phyloP scores from a whole-genome alignment of 2,797 vertebrate genomes.

The Darevskia nairensis region DNA sequence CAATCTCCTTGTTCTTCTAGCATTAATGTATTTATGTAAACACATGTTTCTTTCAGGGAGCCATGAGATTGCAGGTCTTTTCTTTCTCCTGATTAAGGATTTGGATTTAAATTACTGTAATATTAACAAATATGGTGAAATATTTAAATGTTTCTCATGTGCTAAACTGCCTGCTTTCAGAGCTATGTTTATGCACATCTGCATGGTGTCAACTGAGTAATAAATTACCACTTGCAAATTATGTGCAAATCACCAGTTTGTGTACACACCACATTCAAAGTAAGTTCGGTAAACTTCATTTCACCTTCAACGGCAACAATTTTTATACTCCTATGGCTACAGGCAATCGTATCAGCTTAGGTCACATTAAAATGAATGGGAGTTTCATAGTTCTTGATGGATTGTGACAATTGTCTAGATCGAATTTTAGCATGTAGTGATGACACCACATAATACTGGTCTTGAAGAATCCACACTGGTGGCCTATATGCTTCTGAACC shows the following conservation, averaged over 20 bases:
- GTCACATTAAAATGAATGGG: not conserved
- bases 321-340: conserved; percentile 49
- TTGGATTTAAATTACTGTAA: conserved; percentile 32
- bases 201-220: conserved; percentile 51
- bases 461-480: too few relatives aligned
- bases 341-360: conserved; percentile 1
- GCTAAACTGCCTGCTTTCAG: conserved; percentile 46
- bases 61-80: conserved; percentile 11
- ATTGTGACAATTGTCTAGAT: conserved; percentile 17
- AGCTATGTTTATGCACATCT: conserved; percentile 43
- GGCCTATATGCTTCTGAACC: too few relatives aligned
- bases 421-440: conserved; percentile 18
- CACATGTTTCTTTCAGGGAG: not conserved
- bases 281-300: conserved; percentile 30
- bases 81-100: conserved; percentile 20
- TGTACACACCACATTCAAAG: conserved; percentile 33
- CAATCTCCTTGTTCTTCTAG: not conserved
- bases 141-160: conserved; percentile 46
- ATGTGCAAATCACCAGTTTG: conserved; percentile 50
- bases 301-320: conserved; percentile 33
- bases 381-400: not conserved
- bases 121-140: conserved; percentile 56
- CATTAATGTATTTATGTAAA: not conserved
- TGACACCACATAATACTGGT: too few relatives aligned
- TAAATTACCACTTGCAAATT: conserved; percentile 59